Percentiles rank a stretch among this genome's conserved stretches.
Evolutionary conservation across 2,113 vertebrate species (phyloP).

Genomic region (Phodopus roborovskii): DNA sequence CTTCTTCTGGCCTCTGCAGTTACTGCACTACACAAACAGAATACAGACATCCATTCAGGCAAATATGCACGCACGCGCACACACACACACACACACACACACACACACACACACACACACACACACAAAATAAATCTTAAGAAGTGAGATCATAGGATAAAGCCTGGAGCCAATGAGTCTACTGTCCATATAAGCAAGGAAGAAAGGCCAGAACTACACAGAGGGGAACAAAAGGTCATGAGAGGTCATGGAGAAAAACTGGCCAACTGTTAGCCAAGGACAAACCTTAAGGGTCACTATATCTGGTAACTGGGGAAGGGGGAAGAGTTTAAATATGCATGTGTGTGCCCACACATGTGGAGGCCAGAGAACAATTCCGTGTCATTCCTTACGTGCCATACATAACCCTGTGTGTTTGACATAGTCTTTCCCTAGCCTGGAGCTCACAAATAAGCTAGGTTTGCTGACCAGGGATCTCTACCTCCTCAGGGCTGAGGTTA

Average conservation of each 20-base stretch:
- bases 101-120: too few species aligned
- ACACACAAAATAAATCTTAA: too few species aligned
- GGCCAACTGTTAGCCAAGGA: neutral
- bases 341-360: neutral
- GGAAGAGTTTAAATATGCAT: neutral
- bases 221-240: neutral
- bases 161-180: neutral
- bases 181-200: neutral
- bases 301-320: neutral
- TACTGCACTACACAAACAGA: neutral
- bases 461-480: neutral
- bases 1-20: neutral
- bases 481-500: neutral
- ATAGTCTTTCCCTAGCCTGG: neutral
- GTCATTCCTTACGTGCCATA: too few species aligned
- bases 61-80: neutral
- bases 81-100: neutral
- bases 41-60: too few species aligned
- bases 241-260: neutral
- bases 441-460: neutral
- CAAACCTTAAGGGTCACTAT: neutral
- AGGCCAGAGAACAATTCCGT: neutral
- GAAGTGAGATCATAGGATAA: neutral
- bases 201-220: neutral
- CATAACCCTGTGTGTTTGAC: neutral